phyloP scores from a whole-genome alignment of 2,113 vertebrate species.

The Psammodynastes pulverulentus region DNA sequence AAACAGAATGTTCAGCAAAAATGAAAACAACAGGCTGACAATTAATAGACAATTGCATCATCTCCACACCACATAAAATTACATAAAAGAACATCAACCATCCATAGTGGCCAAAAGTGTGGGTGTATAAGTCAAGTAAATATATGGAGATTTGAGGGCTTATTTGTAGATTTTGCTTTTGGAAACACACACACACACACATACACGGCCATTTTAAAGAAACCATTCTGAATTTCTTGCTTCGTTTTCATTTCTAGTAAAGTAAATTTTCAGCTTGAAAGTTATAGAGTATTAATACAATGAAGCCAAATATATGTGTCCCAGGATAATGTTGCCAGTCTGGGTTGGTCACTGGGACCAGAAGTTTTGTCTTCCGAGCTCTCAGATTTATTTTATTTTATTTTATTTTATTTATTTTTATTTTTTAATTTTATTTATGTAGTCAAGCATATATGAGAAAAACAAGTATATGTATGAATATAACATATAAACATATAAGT shows the following conservation, averaged over 20 bases:
- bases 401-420: no score
- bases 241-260: neutral
- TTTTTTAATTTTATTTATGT: no score
- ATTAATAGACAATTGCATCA: neutral
- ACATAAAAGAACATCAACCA: neutral
- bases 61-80: neutral
- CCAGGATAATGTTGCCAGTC: no score
- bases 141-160: neutral
- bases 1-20: neutral
- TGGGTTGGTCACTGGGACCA: no score
- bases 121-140: neutral
- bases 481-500: no score
- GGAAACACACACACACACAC: no score
- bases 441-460: no score
- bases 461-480: no score
- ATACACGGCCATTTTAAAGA: neutral
- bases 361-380: no score
- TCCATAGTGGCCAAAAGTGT: neutral
- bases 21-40: neutral
- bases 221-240: neutral
- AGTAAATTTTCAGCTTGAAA: neutral
- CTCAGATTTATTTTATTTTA: no score
- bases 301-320: no score
- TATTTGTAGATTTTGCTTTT: neutral
- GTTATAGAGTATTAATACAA: neutral